phyloP scores from a whole-genome alignment of 1,140 invertebrate species.

The Philopotamus ludificatus region DNA sequence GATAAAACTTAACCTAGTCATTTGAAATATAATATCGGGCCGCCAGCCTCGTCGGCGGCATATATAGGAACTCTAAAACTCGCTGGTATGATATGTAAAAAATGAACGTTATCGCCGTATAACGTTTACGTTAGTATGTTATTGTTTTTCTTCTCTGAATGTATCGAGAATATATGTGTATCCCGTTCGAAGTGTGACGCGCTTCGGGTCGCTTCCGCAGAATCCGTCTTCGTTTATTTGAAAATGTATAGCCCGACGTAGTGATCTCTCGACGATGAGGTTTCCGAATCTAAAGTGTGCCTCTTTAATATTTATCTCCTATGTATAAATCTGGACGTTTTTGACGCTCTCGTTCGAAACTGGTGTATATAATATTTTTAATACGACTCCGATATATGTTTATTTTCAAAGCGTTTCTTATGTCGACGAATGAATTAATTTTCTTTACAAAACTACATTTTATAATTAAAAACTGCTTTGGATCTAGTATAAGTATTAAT shows the following conservation, averaged over 20 bases:
- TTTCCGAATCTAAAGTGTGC: too few relatives aligned
- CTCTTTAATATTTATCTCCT: too few relatives aligned
- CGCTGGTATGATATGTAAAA: slow-evolving; percentile 59
- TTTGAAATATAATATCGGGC: slow-evolving; percentile 57
- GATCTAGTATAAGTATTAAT: slow-evolving; percentile 42
- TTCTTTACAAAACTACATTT: slow-evolving; percentile 15
- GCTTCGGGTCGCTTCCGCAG: background rate
- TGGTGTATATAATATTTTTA: background rate
- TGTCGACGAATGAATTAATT: slow-evolving; percentile 1
- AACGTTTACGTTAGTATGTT: slow-evolving; percentile 47
- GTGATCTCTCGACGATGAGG: background rate
- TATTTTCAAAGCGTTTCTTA: background rate
- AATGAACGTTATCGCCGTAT: slow-evolving; percentile 57
- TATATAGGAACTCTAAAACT: slow-evolving; percentile 61
- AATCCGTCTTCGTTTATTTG: background rate
- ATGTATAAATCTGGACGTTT: too few relatives aligned
- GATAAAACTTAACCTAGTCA: slow-evolving; percentile 54
- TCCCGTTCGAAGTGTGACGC: background rate
- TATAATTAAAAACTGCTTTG: slow-evolving; percentile 31
- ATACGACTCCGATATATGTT: background rate
- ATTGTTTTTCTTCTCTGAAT: slow-evolving; percentile 53
- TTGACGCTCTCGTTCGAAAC: too few relatives aligned
- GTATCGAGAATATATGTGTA: slow-evolving; percentile 6
- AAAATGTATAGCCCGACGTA: background rate
- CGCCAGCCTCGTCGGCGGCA: slow-evolving; percentile 52